Percentiles rank a stretch among this genome's conserved stretches.
Conservation (phyloP, 2,888 invertebrate species). For the Athalia circularis region DNA sequence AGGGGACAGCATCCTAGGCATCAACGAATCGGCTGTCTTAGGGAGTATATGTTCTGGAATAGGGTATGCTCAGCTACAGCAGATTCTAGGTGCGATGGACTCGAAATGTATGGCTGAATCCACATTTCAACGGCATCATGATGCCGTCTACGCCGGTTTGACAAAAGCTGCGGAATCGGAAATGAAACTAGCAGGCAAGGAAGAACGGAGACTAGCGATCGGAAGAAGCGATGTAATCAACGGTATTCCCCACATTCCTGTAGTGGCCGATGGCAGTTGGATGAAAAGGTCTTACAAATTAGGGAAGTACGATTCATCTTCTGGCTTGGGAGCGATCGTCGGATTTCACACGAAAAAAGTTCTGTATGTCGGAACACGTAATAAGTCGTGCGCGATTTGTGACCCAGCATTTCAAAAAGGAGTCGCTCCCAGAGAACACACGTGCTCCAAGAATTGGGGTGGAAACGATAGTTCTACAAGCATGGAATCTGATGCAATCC, state of each 20-base stretch:
- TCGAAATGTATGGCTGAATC: too few relatives aligned
- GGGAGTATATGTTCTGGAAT: too few relatives aligned
- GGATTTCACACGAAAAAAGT: conserved; percentile 50
- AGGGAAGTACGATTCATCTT: background rate
- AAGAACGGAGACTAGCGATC: conserved; percentile 46
- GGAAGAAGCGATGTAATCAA: conserved; percentile 47
- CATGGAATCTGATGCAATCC: conserved; percentile 52
- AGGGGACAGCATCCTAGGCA: background rate
- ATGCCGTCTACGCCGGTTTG: too few relatives aligned
- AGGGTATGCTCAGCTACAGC: too few relatives aligned
- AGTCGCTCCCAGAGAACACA: conserved; percentile 48
- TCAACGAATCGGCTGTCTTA: background rate
- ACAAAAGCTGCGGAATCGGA: too few relatives aligned
- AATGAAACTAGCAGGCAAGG: conserved; percentile 1
- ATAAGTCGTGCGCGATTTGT: conserved; percentile 60
- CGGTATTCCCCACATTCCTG: conserved; percentile 49
- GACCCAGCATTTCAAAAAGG: conserved; percentile 49
- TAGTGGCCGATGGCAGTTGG: conserved; percentile 54
- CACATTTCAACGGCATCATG: too few relatives aligned
- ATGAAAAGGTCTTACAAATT: conserved; percentile 52
- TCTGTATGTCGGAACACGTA: conserved; percentile 57
- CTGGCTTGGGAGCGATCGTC: too few relatives aligned
- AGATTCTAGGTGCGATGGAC: too few relatives aligned
- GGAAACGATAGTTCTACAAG: conserved; percentile 12
- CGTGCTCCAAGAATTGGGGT: conserved; percentile 61